phyloP scores from a whole-genome alignment of 2,888 invertebrate genomes.

The Lumbricus terrestris region DNA sequence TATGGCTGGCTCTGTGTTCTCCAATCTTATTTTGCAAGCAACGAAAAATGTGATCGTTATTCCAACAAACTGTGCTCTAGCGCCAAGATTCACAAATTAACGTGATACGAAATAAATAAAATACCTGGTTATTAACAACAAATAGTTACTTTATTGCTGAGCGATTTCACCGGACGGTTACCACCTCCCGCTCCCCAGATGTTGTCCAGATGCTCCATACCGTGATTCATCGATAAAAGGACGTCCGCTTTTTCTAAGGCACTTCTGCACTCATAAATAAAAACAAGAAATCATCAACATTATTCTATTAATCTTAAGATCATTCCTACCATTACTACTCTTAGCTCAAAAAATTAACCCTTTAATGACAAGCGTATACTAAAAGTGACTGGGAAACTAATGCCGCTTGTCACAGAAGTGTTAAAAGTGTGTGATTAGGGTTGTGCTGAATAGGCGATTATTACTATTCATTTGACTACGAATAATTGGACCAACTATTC shows the following conservation, averaged over 20 bases:
- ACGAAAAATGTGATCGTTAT: neutral
- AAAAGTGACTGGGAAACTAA: too few relatives aligned
- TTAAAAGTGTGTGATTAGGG: too few relatives aligned
- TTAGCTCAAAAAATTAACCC: too few relatives aligned
- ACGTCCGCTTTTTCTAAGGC: conserved; percentile 74
- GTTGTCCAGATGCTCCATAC: conserved; percentile 68
- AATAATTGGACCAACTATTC: too few relatives aligned
- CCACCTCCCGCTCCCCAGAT: conserved; percentile 94
- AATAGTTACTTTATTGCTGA: conserved; percentile 68
- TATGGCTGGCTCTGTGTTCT: neutral
- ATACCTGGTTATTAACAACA: too few relatives aligned
- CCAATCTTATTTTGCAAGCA: neutral
- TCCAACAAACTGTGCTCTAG: neutral
- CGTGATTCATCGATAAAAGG: conserved; percentile 80
- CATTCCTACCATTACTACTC: neutral
- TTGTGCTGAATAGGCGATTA: too few relatives aligned
- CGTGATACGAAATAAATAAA: neutral
- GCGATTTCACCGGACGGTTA: conserved; percentile 82
- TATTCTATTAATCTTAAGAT: neutral
- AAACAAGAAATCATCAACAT: neutral
- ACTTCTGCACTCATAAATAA: conserved; percentile 60
- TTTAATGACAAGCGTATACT: too few relatives aligned
- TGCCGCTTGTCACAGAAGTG: too few relatives aligned
- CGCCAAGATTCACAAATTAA: neutral
- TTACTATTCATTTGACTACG: too few relatives aligned